These are phyloP conservation scores for Pardalotus punctatus DNA, from an alignment of 2,113 vertebrate genomes.

Conservation along the genomic window DNA sequence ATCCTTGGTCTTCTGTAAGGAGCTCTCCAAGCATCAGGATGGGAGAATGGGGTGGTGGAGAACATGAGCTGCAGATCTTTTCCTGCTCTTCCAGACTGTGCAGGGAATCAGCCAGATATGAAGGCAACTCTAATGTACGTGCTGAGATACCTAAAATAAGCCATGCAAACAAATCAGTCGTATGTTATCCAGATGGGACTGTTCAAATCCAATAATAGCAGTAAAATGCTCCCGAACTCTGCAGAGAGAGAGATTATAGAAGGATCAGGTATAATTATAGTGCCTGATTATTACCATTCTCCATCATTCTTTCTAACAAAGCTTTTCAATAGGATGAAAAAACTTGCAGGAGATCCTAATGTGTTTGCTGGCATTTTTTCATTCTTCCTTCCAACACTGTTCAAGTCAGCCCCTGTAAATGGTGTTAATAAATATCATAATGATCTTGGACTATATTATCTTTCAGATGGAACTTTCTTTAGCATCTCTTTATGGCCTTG, in stretches of 20 bases:
- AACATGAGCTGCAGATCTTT: background rate
- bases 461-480: background rate
- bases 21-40: background rate
- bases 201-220: slow-evolving; percentile 63
- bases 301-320: slow-evolving; percentile 58
- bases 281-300: slow-evolving; percentile 47
- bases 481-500: background rate
- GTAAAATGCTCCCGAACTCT: slow-evolving; percentile 56
- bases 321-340: slow-evolving; percentile 37
- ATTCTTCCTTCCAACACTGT: slow-evolving; percentile 12
- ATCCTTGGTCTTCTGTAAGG: background rate
- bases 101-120: background rate
- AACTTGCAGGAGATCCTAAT: slow-evolving; percentile 19
- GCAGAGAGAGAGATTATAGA: slow-evolving; percentile 51
- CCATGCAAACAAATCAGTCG: slow-evolving; percentile 50
- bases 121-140: background rate
- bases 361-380: slow-evolving; percentile 48
- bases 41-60: background rate
- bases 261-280: slow-evolving; percentile 62
- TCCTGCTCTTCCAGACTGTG: background rate
- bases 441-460: background rate
- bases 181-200: slow-evolving; percentile 56
- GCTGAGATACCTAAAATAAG: slow-evolving; percentile 58
- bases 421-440: background rate
- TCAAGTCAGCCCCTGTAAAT: background rate